Evolutionary conservation across 2,888 invertebrate species (phyloP), one percentile per base, ranked within the genome.

Genomic region (Athetis lepigone): DNA sequence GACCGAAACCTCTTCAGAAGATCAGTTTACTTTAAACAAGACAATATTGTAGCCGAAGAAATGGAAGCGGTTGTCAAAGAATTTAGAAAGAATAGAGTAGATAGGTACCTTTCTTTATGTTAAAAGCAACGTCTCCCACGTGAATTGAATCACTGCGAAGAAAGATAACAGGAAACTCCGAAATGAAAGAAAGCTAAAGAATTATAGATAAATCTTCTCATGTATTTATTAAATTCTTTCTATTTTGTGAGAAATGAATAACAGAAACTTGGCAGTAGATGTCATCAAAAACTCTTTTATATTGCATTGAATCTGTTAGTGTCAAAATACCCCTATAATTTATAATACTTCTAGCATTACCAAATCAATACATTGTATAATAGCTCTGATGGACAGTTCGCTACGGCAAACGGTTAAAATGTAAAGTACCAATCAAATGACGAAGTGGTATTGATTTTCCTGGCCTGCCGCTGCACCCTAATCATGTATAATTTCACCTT

Each of bases 361-460:
- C 42, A 46, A 49, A 37, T 52, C 45, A 27, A 45, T n/a, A n/a
- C n/a, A n/a, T n/a, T n/a, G n/a, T n/a, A n/a, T 33, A 13, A 33
- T 37, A 50, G 18, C 25, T 43, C 36, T 39, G 25, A 56, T 45
- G 37, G 8, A 49, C 47, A 37, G 16, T 7, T 42, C 29, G 21
- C 21, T 21, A 25, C 7, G 19, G 11, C 47, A 37, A 16, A 29
- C 25, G 13, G 69, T 66, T 55, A 47, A 56, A 42, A 50, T 58
- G 33, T 13, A 33, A n/a, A 13, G 33, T 13, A 27, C 70, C 46
- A 51, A 58, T 70, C 33, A 58, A 55, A 55, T 59, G 11, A 33
- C 40, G 16, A 37, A 43, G 11, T 54, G 8, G 19, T 71, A 74
- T 66, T 50, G 72, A 75, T 75, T 75, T 67, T 37, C 62, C 46